Base-by-base conservation (phyloP, 1,140 invertebrate species). In the Tyrophagus putrescentiae region DNA sequence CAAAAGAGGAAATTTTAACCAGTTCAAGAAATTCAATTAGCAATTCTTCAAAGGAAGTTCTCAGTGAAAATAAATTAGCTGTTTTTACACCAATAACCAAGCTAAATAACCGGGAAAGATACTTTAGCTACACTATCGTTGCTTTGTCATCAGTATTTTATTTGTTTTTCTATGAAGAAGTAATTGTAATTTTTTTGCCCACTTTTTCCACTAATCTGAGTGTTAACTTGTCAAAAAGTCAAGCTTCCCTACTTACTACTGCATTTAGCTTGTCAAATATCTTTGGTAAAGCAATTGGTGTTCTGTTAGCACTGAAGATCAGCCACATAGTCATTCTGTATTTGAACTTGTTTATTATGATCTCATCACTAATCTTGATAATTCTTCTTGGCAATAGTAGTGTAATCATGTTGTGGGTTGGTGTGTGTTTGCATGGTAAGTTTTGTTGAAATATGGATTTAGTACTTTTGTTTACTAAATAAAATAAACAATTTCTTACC, bases 161-260 rank as follows among this genome's bases (percentile, higher is more conserved):
- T 27, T 41, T 57, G 21, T 57, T 57, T 27, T 57, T 57, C 32
- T 57, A 33, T 27, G 56, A 57, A 39, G 56, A 57, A 57, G 56
- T 57, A 7, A 13, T 57, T 13, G 56, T 57, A 21, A 57, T 33
- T 27, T 57, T 33, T 41, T 36, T 57, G 21, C 25, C 56, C 11
- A 33, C 56, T 6, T 57, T 57, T 41, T 18, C 56, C 11, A 3
- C 31, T n/a, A 41, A 57, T n/a, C 16, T 57, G 4, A n/a, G 44
- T 6, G 18, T 57, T 4, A 29, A 57, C 9, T 21, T 57, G 7
- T 6, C 56, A 6, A 57, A 57, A 41, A 33, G 28, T 57, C 4
- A 48, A 11, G 56, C 25, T 52, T 31, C 56, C 18, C 16, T 57
- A 9, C 29, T 57, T 23, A 52, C 56, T 11, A 33, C 56, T 4